Percentiles rank a stretch among this genome's conserved stretches.
Evolutionary conservation across 2,888 invertebrate genomes (phyloP).

Genomic region (Tetragonula carbonaria): DNA sequence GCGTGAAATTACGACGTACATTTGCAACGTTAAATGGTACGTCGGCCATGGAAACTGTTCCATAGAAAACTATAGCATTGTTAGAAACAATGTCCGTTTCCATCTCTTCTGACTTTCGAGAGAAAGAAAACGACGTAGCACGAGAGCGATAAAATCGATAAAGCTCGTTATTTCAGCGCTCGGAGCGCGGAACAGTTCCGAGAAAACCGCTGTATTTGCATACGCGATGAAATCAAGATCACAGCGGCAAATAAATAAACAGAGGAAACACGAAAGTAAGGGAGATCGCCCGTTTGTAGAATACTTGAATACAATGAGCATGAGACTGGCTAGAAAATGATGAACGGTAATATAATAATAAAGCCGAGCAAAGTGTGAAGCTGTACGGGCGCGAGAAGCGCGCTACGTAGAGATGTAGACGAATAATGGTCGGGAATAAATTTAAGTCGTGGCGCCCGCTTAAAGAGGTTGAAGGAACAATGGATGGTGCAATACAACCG

Average conservation of each 20-base stretch:
- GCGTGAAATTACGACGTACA: background rate
- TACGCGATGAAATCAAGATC: background rate
- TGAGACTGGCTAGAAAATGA: background rate
- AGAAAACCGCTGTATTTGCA: background rate
- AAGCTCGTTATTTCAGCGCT: background rate
- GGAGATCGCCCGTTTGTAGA: background rate
- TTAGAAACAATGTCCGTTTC: background rate
- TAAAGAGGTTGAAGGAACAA: constrained; percentile 24
- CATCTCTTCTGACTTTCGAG: background rate
- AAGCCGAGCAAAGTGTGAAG: constrained; percentile 8
- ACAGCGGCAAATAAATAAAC: background rate
- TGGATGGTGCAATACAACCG: constrained; percentile 8
- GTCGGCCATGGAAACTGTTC: background rate
- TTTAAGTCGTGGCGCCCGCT: constrained; percentile 2
- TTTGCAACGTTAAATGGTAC: background rate
- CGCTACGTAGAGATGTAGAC: constrained; percentile 15
- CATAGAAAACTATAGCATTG: background rate
- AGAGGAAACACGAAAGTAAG: background rate
- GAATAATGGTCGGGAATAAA: constrained; percentile 22
- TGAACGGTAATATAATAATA: constrained; percentile 5
- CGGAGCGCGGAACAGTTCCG: background rate
- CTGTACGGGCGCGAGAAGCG: background rate
- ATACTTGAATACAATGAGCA: background rate
- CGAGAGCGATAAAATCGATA: background rate
- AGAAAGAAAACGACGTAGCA: background rate